Conservation (phyloP, 2,797 vertebrate species). For the Crenichthys baileyi region DNA sequence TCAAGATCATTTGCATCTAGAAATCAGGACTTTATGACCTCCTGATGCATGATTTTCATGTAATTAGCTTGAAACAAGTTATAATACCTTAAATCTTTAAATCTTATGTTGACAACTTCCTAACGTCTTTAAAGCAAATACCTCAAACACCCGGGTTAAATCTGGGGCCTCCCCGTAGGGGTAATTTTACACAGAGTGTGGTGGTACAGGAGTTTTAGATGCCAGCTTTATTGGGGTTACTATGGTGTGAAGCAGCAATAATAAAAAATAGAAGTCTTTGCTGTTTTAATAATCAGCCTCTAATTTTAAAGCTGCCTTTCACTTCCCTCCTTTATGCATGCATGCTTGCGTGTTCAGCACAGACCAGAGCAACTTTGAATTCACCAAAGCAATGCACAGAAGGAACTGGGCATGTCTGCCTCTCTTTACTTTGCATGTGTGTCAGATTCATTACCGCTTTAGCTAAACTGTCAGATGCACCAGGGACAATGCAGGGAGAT, state of each 20-base stretch:
- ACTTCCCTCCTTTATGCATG: conserved; percentile 41
- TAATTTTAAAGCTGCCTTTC: conserved; percentile 38
- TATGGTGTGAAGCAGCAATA: conserved; percentile 9
- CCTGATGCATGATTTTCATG: too few relatives aligned
- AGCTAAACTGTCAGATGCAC: background rate
- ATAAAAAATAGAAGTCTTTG: background rate
- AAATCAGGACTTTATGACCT: too few relatives aligned
- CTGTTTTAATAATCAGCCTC: background rate
- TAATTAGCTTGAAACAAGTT: background rate
- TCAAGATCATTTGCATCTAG: background rate
- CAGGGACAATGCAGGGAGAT: background rate
- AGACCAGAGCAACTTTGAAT: background rate
- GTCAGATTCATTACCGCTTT: background rate
- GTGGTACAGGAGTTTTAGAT: background rate
- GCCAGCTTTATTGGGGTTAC: conserved; percentile 1
- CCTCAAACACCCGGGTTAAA: background rate
- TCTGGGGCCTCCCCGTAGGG: too few relatives aligned
- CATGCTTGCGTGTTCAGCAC: background rate
- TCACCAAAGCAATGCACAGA: conserved; percentile 2
- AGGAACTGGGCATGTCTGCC: background rate
- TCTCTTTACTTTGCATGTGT: background rate
- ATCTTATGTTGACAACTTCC: background rate
- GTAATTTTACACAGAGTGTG: background rate
- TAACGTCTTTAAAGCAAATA: background rate
- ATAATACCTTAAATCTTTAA: background rate